phyloP scores from a whole-genome alignment of 2,888 invertebrate genomes.

The Acleris holmiana region DNA sequence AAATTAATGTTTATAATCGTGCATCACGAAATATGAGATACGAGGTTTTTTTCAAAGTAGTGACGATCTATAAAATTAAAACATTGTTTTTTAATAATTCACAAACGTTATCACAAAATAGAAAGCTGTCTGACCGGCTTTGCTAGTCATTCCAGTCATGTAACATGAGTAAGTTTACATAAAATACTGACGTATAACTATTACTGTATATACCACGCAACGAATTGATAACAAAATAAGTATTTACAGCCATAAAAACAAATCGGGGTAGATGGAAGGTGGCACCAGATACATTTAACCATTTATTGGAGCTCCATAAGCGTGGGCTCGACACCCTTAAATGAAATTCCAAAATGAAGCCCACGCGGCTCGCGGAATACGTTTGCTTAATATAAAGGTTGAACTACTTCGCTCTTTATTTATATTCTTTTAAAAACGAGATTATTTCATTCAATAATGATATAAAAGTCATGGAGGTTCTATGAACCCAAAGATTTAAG shows the following conservation, averaged over 20 bases:
- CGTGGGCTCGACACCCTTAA: slow-evolving; percentile 17
- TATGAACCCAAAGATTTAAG: slow-evolving; percentile 8
- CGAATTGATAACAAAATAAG: too few relatives aligned
- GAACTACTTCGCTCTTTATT: slow-evolving; percentile 1
- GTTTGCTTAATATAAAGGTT: slow-evolving; percentile 11
- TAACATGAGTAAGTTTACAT: too few relatives aligned
- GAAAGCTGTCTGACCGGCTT: too few relatives aligned
- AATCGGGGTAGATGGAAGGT: background rate
- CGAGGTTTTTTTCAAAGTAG: too few relatives aligned
- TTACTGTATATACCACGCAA: too few relatives aligned
- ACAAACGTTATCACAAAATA: too few relatives aligned
- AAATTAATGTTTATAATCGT: too few relatives aligned
- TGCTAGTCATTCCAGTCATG: too few relatives aligned
- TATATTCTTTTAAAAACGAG: slow-evolving; percentile 5
- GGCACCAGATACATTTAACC: background rate
- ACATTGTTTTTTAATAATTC: too few relatives aligned
- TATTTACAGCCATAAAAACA: background rate
- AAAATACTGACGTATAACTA: too few relatives aligned
- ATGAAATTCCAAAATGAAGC: slow-evolving; percentile 10
- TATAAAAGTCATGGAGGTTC: slow-evolving; percentile 13
- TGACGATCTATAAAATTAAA: too few relatives aligned
- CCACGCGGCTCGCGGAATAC: slow-evolving; percentile 3
- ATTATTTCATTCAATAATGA: slow-evolving; percentile 13
- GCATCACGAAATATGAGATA: too few relatives aligned
- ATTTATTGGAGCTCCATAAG: slow-evolving; percentile 1